A percentile compares a stretch with the other conserved stretches of the same genome.
phyloP scores from a whole-genome alignment of 1,140 invertebrate genomes.

The Nebria ingens region DNA sequence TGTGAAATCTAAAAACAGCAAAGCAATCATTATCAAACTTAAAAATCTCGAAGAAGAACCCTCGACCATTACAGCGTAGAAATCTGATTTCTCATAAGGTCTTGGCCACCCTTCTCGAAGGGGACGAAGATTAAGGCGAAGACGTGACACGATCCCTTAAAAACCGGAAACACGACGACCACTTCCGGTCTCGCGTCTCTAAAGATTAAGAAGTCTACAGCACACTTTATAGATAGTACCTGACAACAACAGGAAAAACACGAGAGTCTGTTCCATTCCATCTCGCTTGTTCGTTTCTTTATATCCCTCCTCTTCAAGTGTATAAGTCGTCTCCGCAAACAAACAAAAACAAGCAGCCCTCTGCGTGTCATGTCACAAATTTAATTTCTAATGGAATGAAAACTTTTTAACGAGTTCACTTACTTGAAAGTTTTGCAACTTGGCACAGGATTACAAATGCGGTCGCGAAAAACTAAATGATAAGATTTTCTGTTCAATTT shows the following conservation, averaged over 20 bases:
- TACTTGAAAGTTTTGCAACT: background rate
- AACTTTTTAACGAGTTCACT: slow-evolving; percentile 5
- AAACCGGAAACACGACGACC: background rate
- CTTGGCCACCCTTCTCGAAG: too few species aligned
- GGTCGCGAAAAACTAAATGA: background rate
- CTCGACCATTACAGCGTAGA: too few species aligned
- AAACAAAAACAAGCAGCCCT: background rate
- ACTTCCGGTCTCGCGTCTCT: background rate
- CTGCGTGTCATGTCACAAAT: background rate
- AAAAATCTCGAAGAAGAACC: too few species aligned
- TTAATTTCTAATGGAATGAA: slow-evolving; percentile 7
- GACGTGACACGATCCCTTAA: slow-evolving; percentile 2
- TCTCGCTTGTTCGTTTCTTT: too few species aligned
- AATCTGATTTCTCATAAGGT: too few species aligned
- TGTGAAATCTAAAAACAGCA: too few species aligned
- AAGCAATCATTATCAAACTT: too few species aligned
- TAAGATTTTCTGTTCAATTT: background rate
- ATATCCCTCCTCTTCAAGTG: too few species aligned
- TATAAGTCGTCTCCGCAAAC: background rate
- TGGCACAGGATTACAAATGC: background rate
- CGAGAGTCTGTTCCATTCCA: too few species aligned
- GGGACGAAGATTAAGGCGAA: background rate
- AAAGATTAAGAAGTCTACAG: background rate
- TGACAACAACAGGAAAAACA: background rate
- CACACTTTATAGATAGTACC: background rate